Percentiles rank a stretch among this genome's conserved stretches.
phyloP scores from a whole-genome alignment of 2,888 invertebrate species.

The Hydrotaea cyrtoneurina region DNA sequence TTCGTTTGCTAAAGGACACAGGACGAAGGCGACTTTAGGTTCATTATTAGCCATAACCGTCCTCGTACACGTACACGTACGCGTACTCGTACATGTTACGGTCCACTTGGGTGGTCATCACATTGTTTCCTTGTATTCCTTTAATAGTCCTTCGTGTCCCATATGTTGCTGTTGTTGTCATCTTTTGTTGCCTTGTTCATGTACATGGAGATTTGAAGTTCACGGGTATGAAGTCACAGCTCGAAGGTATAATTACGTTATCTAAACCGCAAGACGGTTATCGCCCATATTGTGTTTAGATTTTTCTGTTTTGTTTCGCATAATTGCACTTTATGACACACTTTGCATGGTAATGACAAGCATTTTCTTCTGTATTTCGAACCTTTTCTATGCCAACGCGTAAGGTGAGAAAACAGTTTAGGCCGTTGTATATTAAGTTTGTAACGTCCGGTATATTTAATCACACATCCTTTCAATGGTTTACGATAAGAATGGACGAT shows the following conservation, averaged over 20 bases:
- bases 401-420: neutral
- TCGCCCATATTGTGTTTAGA: conserved; percentile 44
- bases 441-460: too few species aligned
- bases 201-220: neutral
- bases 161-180: neutral
- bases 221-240: neutral
- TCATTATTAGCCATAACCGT: neutral
- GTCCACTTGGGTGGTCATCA: conserved; percentile 23
- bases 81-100: neutral
- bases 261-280: conserved; percentile 54
- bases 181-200: neutral
- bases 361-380: neutral
- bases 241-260: conserved; percentile 62
- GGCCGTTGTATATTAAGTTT: neutral
- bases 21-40: neutral
- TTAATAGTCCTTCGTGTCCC: conserved; percentile 1
- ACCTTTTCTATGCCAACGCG: too few species aligned
- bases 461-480: too few species aligned
- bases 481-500: too few species aligned
- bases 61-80: neutral
- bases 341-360: neutral
- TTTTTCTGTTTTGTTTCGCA: conserved; percentile 28
- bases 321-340: conserved; percentile 54
- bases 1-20: neutral
- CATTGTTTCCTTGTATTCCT: neutral